Conservation (phyloP, 2,888 invertebrate genomes). For the Clistopyga incitator region DNA sequence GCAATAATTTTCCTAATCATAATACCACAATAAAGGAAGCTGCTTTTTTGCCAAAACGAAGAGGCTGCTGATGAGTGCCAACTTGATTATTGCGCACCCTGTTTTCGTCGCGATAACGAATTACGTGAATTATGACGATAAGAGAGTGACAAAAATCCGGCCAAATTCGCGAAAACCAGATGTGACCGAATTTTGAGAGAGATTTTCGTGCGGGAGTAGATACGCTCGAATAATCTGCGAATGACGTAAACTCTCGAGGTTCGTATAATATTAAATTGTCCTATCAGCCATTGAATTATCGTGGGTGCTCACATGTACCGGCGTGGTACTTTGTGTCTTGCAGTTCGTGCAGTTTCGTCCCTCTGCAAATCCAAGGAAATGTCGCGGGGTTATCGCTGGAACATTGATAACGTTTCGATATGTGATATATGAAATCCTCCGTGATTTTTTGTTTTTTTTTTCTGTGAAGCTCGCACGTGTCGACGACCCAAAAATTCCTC, state of each 20-base stretch:
- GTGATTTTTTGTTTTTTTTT: not conserved
- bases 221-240: not conserved
- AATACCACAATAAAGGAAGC: no score
- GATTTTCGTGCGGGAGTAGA: not conserved
- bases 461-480: constrained; percentile 7
- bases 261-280: not conserved
- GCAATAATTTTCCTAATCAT: no score
- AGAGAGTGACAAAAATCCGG: not conserved
- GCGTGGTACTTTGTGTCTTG: not conserved
- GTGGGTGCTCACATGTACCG: not conserved
- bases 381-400: constrained; percentile 53
- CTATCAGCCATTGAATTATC: constrained; percentile 1
- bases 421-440: constrained; percentile 24
- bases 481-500: not conserved
- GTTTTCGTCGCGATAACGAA: not conserved
- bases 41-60: not conserved
- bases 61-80: constrained; percentile 3
- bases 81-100: not conserved
- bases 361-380: constrained; percentile 19
- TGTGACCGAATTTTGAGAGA: not conserved
- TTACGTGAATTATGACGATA: not conserved
- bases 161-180: not conserved
- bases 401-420: constrained; percentile 34
- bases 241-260: not conserved
- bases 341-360: constrained; percentile 41